These are phyloP conservation scores for Neostethus bicornis DNA, from an alignment of 2,797 vertebrate genomes.

Conservation along the genomic window DNA sequence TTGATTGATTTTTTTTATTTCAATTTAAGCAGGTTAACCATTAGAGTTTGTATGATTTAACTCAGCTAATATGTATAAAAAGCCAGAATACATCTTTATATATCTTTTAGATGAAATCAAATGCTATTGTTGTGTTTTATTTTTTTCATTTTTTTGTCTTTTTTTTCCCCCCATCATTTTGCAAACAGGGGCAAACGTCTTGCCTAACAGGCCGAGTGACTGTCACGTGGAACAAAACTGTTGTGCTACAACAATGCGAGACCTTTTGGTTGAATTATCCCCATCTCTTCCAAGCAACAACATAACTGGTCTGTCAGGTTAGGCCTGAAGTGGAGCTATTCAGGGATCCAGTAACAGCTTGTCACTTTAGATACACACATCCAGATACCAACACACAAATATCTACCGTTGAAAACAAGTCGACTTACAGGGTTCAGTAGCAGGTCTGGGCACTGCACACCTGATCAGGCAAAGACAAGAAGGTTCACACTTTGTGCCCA, in stretches of 20 bases:
- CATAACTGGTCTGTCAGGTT: constrained; percentile 81
- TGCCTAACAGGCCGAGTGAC: constrained; percentile 60
- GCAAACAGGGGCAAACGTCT: constrained; percentile 50
- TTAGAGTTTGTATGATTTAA: constrained; percentile 46
- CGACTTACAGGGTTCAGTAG: constrained; percentile 65
- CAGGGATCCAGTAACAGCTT: constrained; percentile 70
- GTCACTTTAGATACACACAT: constrained; percentile 56
- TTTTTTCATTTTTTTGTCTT: constrained; percentile 15
- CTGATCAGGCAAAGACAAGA: constrained; percentile 54
- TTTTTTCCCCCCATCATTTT: constrained; percentile 13
- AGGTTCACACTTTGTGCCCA: constrained; percentile 44
- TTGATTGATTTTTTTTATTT: no score
- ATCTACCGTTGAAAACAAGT: constrained; percentile 54
- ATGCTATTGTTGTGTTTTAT: constrained; percentile 11
- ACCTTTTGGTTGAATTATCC: constrained; percentile 61
- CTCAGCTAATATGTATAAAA: constrained; percentile 35
- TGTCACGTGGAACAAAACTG: constrained; percentile 57
- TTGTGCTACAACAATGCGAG: constrained; percentile 68
- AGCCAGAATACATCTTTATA: constrained; percentile 32
- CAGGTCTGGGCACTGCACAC: constrained; percentile 55
- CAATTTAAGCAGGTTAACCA: constrained; percentile 50
- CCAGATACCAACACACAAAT: constrained; percentile 50
- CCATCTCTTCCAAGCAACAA: constrained; percentile 50
- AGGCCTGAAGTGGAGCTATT: constrained; percentile 71
- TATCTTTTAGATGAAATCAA: constrained; percentile 29